Conservation (phyloP, 2,797 vertebrate species). For the Macroramphosus scolopax region DNA sequence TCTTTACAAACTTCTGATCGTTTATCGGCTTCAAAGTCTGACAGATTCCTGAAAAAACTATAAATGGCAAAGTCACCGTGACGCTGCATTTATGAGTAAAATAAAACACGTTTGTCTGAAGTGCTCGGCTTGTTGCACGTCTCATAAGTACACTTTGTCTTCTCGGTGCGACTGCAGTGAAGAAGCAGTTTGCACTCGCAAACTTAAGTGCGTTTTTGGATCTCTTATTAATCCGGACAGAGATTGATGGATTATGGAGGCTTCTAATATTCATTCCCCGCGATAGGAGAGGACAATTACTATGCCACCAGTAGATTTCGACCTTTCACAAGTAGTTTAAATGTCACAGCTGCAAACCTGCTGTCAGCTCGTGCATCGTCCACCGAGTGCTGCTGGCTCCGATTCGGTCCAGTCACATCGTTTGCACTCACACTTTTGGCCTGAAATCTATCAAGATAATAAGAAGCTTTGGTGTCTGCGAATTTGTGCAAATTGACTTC, state of each 20-base stretch:
- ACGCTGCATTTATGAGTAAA: slow-evolving; percentile 17
- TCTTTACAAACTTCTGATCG: slow-evolving; percentile 29
- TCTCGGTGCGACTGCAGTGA: slow-evolving; percentile 1
- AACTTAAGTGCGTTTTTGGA: slow-evolving; percentile 53
- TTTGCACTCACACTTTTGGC: slow-evolving; percentile 30
- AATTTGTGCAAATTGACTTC: slow-evolving; percentile 39
- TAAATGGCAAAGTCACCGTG: slow-evolving; percentile 21
- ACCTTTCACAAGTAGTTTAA: slow-evolving; percentile 60
- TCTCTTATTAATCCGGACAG: slow-evolving; percentile 7
- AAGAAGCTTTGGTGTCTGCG: slow-evolving; percentile 26
- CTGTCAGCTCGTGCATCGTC: slow-evolving; percentile 25
- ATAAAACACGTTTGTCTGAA: slow-evolving; percentile 40
- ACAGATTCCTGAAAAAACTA: slow-evolving; percentile 8
- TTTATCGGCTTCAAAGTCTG: neutral
- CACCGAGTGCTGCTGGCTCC: slow-evolving; percentile 22
- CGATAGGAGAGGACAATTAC: slow-evolving; percentile 26
- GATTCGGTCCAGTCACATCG: slow-evolving; percentile 27
- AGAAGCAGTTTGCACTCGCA: slow-evolving; percentile 14
- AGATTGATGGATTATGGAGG: slow-evolving; percentile 1
- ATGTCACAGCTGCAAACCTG: slow-evolving; percentile 53
- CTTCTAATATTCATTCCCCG: slow-evolving; percentile 8
- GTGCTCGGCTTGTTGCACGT: slow-evolving; percentile 48
- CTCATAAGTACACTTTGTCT: slow-evolving; percentile 11
- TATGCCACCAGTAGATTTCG: slow-evolving; percentile 35
- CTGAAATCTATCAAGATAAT: slow-evolving; percentile 42